phyloP scores from a whole-genome alignment of 2,113 vertebrate species.

The Neolamprologus sp. region DNA sequence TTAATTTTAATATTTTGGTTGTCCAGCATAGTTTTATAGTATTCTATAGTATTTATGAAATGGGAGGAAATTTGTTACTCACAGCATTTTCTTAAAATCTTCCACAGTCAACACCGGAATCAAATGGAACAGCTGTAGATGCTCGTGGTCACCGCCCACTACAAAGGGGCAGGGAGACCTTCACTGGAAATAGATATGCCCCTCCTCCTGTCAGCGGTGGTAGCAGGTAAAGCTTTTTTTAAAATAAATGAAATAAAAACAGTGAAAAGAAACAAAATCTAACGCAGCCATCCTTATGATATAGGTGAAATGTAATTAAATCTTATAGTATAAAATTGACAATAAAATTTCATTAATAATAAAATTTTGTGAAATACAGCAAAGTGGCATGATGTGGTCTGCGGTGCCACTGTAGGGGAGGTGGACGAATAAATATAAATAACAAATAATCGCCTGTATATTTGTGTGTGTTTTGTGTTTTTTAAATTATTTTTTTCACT shows the following conservation, averaged over 20 bases:
- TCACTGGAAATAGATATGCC: conserved; percentile 2
- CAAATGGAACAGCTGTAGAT: accelerated
- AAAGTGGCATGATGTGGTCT: background rate
- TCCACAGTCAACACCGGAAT: background rate
- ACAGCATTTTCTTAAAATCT: background rate
- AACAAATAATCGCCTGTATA: background rate
- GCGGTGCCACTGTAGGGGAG: background rate
- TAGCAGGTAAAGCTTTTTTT: background rate
- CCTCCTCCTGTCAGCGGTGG: conserved; percentile 64
- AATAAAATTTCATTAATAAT: background rate
- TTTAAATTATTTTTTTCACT: accelerated
- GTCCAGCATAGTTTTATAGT: too few relatives aligned
- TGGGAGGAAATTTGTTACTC: background rate
- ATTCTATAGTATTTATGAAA: background rate
- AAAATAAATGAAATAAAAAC: background rate
- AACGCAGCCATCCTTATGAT: background rate
- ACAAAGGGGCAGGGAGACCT: conserved; percentile 1
- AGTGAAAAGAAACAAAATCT: background rate
- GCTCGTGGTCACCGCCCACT: conserved; percentile 76
- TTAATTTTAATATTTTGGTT: too few relatives aligned
- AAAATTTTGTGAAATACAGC: background rate
- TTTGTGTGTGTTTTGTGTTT: background rate
- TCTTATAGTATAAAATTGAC: background rate
- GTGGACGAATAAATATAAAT: background rate
- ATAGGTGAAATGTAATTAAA: background rate